Conservation (phyloP, 2,113 vertebrate genomes). For the Lampris incognitus region DNA sequence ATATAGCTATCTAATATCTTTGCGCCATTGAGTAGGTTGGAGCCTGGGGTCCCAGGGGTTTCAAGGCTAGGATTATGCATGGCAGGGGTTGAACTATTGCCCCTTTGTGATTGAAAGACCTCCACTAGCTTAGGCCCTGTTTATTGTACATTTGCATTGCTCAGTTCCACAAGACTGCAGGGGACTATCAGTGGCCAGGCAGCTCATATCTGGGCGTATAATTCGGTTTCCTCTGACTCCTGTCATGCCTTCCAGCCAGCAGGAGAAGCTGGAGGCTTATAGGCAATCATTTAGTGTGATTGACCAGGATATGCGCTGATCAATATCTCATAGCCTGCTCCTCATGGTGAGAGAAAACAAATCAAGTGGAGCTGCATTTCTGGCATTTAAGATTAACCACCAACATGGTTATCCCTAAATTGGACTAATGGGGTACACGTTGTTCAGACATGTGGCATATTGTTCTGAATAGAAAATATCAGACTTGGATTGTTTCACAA, state of each 20-base stretch:
- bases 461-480: background rate
- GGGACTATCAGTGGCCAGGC: conserved; percentile 71
- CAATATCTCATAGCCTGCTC: conserved; percentile 77
- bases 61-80: conserved; percentile 81
- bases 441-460: background rate
- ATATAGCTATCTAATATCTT: conserved; percentile 85
- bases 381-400: conserved; percentile 47
- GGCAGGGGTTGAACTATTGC: conserved; percentile 84
- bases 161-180: conserved; percentile 73
- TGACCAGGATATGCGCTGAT: conserved; percentile 78
- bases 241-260: conserved; percentile 62
- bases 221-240: conserved; percentile 65
- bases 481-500: background rate
- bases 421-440: conserved; percentile 24
- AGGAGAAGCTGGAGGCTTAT: conserved; percentile 64
- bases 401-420: conserved; percentile 47
- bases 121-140: conserved; percentile 80
- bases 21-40: conserved; percentile 79
- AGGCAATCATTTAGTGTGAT: conserved; percentile 83
- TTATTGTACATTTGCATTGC: conserved; percentile 86
- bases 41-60: conserved; percentile 74
- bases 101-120: conserved; percentile 84
- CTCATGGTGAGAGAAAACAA: conserved; percentile 73
- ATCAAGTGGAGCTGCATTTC: conserved; percentile 62
- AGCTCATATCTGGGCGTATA: conserved; percentile 72